A percentile compares a stretch with the other conserved stretches of the same genome.
These are phyloP conservation scores for Agrochola litura DNA, from an alignment of 2,888 invertebrate genomes.

Conservation along the genomic window DNA sequence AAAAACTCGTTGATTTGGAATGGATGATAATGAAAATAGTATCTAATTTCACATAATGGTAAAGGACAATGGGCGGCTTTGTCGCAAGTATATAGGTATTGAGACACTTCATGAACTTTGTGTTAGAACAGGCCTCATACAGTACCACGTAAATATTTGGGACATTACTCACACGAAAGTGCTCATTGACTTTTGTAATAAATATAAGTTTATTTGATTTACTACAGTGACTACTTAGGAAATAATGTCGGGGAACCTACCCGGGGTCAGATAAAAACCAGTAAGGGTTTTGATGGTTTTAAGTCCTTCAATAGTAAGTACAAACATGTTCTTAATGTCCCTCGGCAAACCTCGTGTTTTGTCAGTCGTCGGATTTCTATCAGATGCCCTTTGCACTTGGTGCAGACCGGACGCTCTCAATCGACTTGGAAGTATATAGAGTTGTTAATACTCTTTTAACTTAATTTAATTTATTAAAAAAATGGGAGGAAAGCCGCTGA, in stretches of 20 bases:
- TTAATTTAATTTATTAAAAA: too few relatives aligned
- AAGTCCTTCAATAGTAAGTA: not conserved
- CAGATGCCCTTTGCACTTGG: too few relatives aligned
- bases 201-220: not conserved
- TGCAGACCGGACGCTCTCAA: too few relatives aligned
- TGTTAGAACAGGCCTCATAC: not conserved
- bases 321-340: too few relatives aligned
- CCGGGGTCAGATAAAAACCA: not conserved
- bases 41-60: not conserved
- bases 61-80: not conserved
- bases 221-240: not conserved
- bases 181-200: not conserved
- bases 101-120: not conserved
- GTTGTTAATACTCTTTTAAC: too few relatives aligned
- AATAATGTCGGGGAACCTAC: not conserved
- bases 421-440: too few relatives aligned
- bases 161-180: not conserved
- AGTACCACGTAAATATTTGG: not conserved
- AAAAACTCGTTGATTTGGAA: conserved; percentile 13
- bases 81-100: not conserved
- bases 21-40: not conserved
- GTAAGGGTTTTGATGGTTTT: not conserved
- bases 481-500: too few relatives aligned
- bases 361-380: too few relatives aligned
- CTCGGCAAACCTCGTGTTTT: too few relatives aligned